Conservation (phyloP, 1,140 invertebrate species). For the Asbolus verrucosus region DNA sequence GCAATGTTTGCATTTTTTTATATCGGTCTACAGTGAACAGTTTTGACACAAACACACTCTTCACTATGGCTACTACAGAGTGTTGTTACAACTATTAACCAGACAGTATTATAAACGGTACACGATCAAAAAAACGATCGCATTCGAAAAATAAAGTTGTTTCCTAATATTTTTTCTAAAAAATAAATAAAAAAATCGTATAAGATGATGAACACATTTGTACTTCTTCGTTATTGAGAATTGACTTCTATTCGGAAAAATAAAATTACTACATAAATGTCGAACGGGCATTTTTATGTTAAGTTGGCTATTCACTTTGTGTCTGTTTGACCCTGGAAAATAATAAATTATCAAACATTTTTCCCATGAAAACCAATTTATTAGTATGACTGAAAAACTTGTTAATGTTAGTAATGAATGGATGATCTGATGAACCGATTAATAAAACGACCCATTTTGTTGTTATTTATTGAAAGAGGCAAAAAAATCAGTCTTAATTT, state of each 20-base stretch:
- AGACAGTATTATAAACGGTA: too few relatives aligned
- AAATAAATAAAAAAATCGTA: too few relatives aligned
- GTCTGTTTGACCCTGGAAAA: constrained; percentile 50
- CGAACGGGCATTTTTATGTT: neutral
- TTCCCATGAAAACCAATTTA: neutral
- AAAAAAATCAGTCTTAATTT: constrained; percentile 34
- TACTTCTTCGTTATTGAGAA: neutral
- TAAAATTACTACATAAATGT: neutral
- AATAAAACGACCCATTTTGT: constrained; percentile 21
- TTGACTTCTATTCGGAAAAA: neutral
- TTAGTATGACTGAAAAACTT: neutral
- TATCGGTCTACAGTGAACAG: too few relatives aligned
- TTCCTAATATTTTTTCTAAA: too few relatives aligned
- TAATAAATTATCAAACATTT: constrained; percentile 21
- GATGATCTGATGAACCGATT: constrained; percentile 9
- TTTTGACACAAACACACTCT: too few relatives aligned
- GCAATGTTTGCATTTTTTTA: neutral
- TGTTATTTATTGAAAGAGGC: constrained; percentile 27
- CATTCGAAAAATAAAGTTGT: too few relatives aligned
- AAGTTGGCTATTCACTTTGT: constrained; percentile 4
- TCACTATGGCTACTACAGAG: too few relatives aligned
- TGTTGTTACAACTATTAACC: too few relatives aligned
- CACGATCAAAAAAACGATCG: too few relatives aligned
- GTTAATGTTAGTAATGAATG: constrained; percentile 17
- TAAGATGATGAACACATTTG: too few relatives aligned